Conservation (phyloP, 2,888 invertebrate species). For the Perdita meconis region DNA sequence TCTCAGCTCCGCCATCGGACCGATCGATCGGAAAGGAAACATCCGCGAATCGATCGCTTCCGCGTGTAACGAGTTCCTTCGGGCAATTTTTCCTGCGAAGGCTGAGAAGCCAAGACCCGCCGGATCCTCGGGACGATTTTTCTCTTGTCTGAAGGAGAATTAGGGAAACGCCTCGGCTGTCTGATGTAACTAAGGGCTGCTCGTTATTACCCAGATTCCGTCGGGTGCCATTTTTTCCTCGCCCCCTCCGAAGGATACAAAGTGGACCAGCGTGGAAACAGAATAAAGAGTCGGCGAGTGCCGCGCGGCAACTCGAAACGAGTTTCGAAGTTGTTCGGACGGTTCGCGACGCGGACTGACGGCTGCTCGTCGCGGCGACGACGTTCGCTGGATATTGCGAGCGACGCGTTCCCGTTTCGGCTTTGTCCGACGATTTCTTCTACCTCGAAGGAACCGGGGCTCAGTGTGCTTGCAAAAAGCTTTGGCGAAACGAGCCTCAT, state of each 20-base stretch:
- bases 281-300: neutral
- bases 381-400: conserved; percentile 5
- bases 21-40: conserved; percentile 64
- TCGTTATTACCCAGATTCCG: conserved; percentile 47
- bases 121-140: conserved; percentile 41
- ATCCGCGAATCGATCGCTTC: conserved; percentile 56
- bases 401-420: conserved; percentile 27
- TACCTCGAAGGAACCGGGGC: conserved; percentile 24
- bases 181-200: conserved; percentile 37
- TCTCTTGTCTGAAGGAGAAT: conserved; percentile 51
- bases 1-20: conserved; percentile 42
- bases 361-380: conserved; percentile 1
- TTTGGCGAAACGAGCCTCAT: conserved; percentile 40
- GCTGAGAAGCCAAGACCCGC: neutral
- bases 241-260: neutral
- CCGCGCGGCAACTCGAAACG: conserved; percentile 11
- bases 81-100: conserved; percentile 45
- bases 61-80: conserved; percentile 51
- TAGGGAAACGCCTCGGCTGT: conserved; percentile 41
- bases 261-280: neutral
- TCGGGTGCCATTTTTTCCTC: conserved; percentile 14
- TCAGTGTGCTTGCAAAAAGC: conserved; percentile 27
- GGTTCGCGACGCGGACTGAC: conserved; percentile 1
- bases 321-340: conserved; percentile 10
- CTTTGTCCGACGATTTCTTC: conserved; percentile 27